A percentile compares a stretch with the other conserved stretches of the same genome.
These are phyloP conservation scores for Pampus argenteus DNA, from an alignment of 2,797 vertebrate genomes.

Conservation along the genomic window DNA sequence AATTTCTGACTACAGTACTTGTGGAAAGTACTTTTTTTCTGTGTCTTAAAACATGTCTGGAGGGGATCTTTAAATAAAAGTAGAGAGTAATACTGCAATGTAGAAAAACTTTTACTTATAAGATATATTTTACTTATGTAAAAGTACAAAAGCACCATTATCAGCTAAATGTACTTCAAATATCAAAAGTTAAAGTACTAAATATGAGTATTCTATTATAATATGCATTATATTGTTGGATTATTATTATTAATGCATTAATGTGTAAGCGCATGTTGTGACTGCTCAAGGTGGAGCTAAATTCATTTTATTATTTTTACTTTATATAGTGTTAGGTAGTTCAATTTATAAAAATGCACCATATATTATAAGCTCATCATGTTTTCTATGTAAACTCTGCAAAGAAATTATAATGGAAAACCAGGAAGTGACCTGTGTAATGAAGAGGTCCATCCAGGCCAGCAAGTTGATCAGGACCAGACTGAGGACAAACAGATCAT, in stretches of 20 bases:
- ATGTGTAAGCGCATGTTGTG: neutral
- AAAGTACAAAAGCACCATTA: neutral
- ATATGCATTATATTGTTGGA: neutral
- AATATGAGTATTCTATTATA: neutral
- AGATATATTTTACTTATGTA: neutral
- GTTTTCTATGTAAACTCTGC: neutral
- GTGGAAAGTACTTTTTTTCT: no score
- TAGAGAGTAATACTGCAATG: neutral
- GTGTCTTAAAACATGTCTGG: no score
- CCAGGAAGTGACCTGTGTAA: slow-evolving; percentile 84
- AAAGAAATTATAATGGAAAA: neutral
- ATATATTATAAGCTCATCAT: neutral
- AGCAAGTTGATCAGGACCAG: slow-evolving; percentile 96
- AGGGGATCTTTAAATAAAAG: neutral
- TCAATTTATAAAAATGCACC: no score
- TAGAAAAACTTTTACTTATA: neutral
- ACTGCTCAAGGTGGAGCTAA: neutral
- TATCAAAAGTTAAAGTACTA: neutral
- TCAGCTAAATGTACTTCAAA: neutral
- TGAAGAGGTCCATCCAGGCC: slow-evolving; percentile 99
- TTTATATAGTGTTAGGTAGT: no score
- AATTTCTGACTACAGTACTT: no score
- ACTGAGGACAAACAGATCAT: slow-evolving; percentile 97
- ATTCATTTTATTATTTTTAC: neutral
- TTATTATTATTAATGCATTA: no score